Base-by-base conservation (phyloP, 2,797 vertebrate species). In the Ambastaia sidthimunki region DNA sequence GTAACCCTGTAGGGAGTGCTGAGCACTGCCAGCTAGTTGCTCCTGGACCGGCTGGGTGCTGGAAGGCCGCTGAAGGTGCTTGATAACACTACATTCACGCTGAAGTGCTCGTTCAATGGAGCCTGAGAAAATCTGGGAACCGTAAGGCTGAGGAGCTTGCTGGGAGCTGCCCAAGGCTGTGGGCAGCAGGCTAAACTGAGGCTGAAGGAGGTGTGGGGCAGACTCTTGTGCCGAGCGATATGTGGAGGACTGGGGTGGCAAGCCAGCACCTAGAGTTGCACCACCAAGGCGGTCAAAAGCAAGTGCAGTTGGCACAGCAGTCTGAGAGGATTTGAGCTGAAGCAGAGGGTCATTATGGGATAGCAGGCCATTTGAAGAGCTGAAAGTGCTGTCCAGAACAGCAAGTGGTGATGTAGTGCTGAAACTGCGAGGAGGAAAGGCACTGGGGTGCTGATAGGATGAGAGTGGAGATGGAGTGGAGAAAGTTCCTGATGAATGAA, bases 1-100 rank as follows among this genome's bases (percentile, higher is more conserved):
- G 86, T 97, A 99, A 82, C 89, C 94, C 79, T 96, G 96, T 91
- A 99, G 93, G 88, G 97, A 95, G 94, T 98, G 96, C 90, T 98
- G 97, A 65, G 95, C 92, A 89, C 90, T 93, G 89, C 90, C 91
- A 91, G 96, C 89, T 90, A 98, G 88, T 73, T 98, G 96, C 89
- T 96, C 95, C 85, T 97, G 94, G 86, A 94, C 91, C 85, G 94
- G 89, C 86, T 97, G 96, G 89, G 93, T 96, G 91, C 94, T 96
- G 71, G 97, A 99, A 99, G 97, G 98, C 97, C 98, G 94, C 96
- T 99, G 98, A 91, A 98, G 97, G 96, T 99, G 98, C 93, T 99
- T 99, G 90, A 99, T 99, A 87, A 99, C 98, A 96, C 98, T 99
- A 97, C 98, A 99, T 98, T 99, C 98, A 93, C 98, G 94, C 92